Evolutionary conservation across 2,113 vertebrate species (phyloP).

Genomic region (Nanger granti): DNA sequence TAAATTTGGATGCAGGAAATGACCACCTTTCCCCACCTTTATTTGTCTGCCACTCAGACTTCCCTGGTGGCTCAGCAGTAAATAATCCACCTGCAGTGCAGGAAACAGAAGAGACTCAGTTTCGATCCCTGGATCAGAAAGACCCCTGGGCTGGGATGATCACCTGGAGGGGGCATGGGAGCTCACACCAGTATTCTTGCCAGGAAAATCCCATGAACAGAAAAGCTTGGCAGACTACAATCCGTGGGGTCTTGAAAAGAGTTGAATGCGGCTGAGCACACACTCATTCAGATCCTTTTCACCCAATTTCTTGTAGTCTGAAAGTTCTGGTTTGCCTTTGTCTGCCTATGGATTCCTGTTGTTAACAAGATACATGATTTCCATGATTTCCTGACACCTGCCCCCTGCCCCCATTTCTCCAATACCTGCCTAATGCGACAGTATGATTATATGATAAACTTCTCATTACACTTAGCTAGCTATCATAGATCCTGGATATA

Average conservation of each 20-base stretch:
- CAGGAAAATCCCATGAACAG: not conserved
- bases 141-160: not conserved
- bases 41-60: not conserved
- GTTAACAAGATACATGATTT: not conserved
- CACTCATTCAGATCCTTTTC: not conserved
- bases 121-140: not conserved
- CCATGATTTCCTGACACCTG: not conserved
- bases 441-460: not conserved
- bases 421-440: not conserved
- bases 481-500: not conserved
- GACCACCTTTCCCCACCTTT: not conserved
- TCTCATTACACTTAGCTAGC: not conserved
- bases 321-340: not conserved
- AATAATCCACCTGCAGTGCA: not conserved
- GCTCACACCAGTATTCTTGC: not conserved
- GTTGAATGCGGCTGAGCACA: not conserved
- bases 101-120: not conserved
- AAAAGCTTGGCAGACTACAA: not conserved
- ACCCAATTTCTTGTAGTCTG: not conserved
- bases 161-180: not conserved
- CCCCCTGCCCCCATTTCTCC: not conserved
- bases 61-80: not conserved
- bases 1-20: not conserved
- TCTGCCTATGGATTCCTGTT: not conserved
- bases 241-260: not conserved